A percentile compares a stretch with the other conserved stretches of the same genome.
Conservation (phyloP, 2,113 vertebrate genomes). For the Lophius piscatorius region DNA sequence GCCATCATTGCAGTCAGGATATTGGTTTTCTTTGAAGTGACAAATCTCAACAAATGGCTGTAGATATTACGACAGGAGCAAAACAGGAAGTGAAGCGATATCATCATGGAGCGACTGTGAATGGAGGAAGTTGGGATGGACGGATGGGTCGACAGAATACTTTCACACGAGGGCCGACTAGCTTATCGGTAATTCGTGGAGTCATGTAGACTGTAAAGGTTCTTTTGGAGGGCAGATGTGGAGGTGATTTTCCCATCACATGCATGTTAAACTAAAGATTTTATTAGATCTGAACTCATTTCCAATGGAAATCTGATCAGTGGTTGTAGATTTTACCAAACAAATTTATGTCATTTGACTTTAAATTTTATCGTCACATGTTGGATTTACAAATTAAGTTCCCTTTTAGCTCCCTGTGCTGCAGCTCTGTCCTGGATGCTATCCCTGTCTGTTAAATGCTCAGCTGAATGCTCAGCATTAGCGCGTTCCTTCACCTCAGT, state of each 20-base stretch:
- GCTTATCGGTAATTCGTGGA: background rate
- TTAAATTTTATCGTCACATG: slow-evolving; percentile 12
- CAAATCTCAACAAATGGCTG: too few species aligned
- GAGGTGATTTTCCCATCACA: background rate
- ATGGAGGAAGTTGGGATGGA: too few species aligned
- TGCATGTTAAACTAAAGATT: background rate
- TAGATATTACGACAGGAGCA: too few species aligned
- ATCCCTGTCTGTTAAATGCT: slow-evolving; percentile 48
- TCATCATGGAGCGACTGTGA: too few species aligned
- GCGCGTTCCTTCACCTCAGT: slow-evolving; percentile 27
- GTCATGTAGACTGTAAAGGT: background rate
- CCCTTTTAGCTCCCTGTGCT: background rate
- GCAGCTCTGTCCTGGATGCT: too few species aligned
- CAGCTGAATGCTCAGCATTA: slow-evolving; percentile 51
- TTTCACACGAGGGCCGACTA: background rate
- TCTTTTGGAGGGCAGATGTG: background rate
- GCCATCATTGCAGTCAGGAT: too few species aligned
- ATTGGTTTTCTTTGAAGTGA: too few species aligned
- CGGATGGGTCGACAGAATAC: background rate
- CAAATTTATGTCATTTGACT: slow-evolving; percentile 30
- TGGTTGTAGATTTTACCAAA: background rate
- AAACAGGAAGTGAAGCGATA: too few species aligned
- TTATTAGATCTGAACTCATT: background rate
- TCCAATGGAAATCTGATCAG: background rate
- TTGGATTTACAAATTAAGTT: background rate